Base-by-base conservation (phyloP, 2,113 vertebrate species). In the Thinocorus orbignyianus region DNA sequence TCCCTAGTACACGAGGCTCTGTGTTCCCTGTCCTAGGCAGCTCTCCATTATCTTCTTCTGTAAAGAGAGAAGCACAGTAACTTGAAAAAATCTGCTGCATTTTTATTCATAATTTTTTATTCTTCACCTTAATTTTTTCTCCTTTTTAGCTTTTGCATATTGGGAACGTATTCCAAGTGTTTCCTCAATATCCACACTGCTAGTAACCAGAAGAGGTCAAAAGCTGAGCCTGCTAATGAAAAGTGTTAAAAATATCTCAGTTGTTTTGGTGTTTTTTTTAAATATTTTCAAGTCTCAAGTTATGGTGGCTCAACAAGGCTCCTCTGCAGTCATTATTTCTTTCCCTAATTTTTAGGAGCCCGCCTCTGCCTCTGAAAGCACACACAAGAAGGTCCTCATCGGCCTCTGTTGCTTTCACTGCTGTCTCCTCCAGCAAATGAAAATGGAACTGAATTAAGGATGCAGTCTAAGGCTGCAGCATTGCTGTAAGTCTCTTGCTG, bases 1-100 rank as follows among this genome's bases (percentile, higher is more conserved):
- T 65, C 80, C 77, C 88, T 92, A 88, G 41, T 17, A 88, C 22
- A 57, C 0, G 3, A 94, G 37, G 37, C 44, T 61, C 2, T 23
- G 62, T 7, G 39, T 46, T 81, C 72, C 78, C 82, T 95, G 82
- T 57, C 64, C 72, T 94, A 94, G 60, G 79, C n/a, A 90, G 85
- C 30, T 92, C 79, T 90, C 71, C 51, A 37, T 81, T 74, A 65
- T 64, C 71, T 70, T 91, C 51, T 72, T 95, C 76, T 88, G 60
- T 24, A 95, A 93, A 68, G 30, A 88, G 12, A 88, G 69, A 74
- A 92, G 69, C 49, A 94, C 93, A 88, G 33, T 52, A 85, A 62
- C 37, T 74, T 79, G 51, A 88, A 91, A 83, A 70, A 57, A 81
- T 25, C 42, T 61, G 49, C 33, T 64, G 60, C 11, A 2, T 35